Base-by-base conservation (phyloP, 1,140 invertebrate genomes). In the Solenopsis fugax region DNA sequence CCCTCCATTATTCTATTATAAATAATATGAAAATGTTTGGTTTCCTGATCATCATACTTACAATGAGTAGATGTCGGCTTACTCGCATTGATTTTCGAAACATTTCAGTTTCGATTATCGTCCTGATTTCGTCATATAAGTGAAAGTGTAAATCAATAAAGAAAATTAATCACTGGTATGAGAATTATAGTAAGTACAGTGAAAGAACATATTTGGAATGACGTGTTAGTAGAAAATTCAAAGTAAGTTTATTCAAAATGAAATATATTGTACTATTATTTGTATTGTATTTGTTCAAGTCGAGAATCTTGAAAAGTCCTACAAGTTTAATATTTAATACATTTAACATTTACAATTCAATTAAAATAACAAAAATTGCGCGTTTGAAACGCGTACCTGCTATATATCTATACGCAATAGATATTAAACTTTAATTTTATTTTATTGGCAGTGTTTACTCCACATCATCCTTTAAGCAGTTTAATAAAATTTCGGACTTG, bases 401-500 rank as follows among this genome's bases (percentile, higher is more conserved):
- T 65, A 37, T 37, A 65, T 4, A n/a, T 5, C 41, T 34, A 24
- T 58, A 73, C 5, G 7, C 24, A 64, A 21, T 18, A 64, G 54
- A 80, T 67, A 80, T 58, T 54, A 67, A 29, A 69, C 34, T 82
- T 65, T 69, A 80, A 77, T n/a, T 84, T 87, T 75, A 60, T 62
- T 86, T 88, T 80, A 86, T 50, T 90, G 91, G 91, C 91, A 92
- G 91, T 92, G 73, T 86, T 81, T 87, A 90, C 86, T 92, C 91
- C 81, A 72, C 41, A 72, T 76, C 88, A 90, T 81, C 85, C 72
- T 89, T 91, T 89, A 84, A 90, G 77, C 89, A 92, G 80, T 89
- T 87, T 29, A 48, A 84, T 80, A 82, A 12, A 84, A 77, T 52
- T 72, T 12, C 41, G 16, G 13, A 69, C 34, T 71, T 72, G 24